phyloP scores from a whole-genome alignment of 1,140 invertebrate species.

The Trinorchestia longiramus region DNA sequence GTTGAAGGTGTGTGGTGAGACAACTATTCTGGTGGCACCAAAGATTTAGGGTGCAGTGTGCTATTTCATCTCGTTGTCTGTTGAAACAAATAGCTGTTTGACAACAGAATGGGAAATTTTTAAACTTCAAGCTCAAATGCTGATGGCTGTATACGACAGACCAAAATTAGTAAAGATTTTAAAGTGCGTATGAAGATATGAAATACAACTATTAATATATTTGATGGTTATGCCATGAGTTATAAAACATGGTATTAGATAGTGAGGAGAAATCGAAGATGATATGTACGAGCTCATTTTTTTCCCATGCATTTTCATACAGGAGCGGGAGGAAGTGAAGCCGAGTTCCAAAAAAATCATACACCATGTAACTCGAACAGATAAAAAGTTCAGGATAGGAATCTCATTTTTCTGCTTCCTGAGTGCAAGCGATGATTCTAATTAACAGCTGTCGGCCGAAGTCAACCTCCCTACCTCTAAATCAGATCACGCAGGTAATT shows the following conservation, averaged over 20 bases:
- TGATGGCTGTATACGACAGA: background rate
- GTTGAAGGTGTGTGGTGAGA: background rate
- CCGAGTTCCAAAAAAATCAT: background rate
- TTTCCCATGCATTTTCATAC: no score
- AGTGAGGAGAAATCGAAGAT: background rate
- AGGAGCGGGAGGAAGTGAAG: background rate
- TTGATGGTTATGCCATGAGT: background rate
- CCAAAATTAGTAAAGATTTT: background rate
- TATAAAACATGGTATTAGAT: background rate
- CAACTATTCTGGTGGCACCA: background rate
- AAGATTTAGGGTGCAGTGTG: background rate
- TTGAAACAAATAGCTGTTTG: background rate
- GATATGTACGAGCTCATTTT: no score
- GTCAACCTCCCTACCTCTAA: background rate
- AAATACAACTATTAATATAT: background rate
- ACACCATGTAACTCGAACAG: background rate
- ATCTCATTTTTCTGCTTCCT: background rate
- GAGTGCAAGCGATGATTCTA: background rate
- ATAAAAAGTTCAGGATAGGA: background rate
- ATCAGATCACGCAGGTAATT: slow-evolving; percentile 30
- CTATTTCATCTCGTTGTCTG: background rate
- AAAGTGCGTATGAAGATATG: background rate
- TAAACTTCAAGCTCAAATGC: background rate
- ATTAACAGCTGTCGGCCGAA: background rate
- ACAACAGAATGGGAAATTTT: background rate